These are phyloP conservation scores for Percopsis transmontana DNA, from an alignment of 2,113 vertebrate genomes.

Conservation along the genomic window DNA sequence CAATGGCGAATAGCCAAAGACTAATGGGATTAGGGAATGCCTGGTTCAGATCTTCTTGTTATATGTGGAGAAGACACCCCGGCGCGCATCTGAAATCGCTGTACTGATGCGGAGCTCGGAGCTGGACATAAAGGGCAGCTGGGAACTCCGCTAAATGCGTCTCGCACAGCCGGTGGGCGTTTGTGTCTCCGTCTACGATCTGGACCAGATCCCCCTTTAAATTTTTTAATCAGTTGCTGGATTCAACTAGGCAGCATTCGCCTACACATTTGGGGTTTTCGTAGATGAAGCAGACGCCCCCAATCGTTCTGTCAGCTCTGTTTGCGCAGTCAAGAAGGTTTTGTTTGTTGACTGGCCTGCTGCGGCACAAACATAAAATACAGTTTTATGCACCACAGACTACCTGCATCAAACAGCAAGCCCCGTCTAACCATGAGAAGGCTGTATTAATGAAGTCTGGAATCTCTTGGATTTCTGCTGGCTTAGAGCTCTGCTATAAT, in stretches of 20 bases:
- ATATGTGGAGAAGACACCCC: conserved; percentile 54
- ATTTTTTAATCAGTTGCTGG: not conserved
- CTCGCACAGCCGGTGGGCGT: conserved; percentile 23
- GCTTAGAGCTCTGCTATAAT: conserved; percentile 9
- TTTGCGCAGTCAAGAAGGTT: conserved; percentile 16
- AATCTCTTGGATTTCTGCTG: not conserved
- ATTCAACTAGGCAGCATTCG: no score
- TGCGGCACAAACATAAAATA: conserved; percentile 9
- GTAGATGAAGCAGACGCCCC: not conserved
- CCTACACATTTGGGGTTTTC: no score
- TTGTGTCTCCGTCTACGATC: conserved; percentile 25
- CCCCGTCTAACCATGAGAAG: conserved; percentile 8
- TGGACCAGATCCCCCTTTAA: conserved; percentile 8
- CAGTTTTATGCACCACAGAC: conserved; percentile 12
- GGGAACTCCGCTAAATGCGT: conserved; percentile 53
- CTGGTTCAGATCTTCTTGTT: conserved; percentile 39
- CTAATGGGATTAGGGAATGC: conserved; percentile 45
- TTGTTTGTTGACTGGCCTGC: not conserved
- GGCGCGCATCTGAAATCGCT: conserved; percentile 57
- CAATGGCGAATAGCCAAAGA: conserved; percentile 44
- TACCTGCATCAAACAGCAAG: not conserved
- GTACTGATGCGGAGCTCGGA: conserved; percentile 57
- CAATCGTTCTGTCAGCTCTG: not conserved
- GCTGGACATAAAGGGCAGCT: conserved; percentile 56
- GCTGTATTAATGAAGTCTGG: not conserved